Conservation (phyloP, 2,797 vertebrate species). For the Clarias pachynema region DNA sequence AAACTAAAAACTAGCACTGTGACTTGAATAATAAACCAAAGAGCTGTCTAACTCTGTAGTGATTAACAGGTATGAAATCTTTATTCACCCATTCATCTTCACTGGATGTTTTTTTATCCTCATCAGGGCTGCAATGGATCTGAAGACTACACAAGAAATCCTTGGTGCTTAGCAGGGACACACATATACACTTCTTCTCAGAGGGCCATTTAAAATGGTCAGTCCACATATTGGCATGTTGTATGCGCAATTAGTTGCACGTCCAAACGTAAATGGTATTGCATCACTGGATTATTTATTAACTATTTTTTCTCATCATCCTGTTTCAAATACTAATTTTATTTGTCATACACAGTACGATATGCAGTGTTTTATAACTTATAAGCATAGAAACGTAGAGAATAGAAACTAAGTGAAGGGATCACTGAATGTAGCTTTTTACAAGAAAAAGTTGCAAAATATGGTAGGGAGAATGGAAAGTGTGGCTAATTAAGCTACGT, state of each 20-base stretch:
- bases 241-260: background rate
- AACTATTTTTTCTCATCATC: background rate
- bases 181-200: background rate
- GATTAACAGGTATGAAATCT: background rate
- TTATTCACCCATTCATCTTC: background rate
- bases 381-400: background rate
- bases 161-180: background rate
- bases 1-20: background rate
- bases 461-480: background rate
- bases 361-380: background rate
- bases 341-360: too few species aligned
- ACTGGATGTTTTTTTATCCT: background rate
- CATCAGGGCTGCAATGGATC: background rate
- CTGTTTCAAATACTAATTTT: too few species aligned
- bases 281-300: constrained; percentile 28
- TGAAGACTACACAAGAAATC: background rate
- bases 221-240: background rate
- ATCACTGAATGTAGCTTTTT: background rate
- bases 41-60: background rate
- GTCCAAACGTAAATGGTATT: background rate
- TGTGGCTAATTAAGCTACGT: background rate
- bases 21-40: background rate
- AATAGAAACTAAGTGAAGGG: background rate
- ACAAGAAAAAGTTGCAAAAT: background rate
- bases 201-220: background rate